Evolutionary conservation across 2,888 invertebrate genomes (phyloP).

Genomic region (Drosophila nr. medialis): DNA sequence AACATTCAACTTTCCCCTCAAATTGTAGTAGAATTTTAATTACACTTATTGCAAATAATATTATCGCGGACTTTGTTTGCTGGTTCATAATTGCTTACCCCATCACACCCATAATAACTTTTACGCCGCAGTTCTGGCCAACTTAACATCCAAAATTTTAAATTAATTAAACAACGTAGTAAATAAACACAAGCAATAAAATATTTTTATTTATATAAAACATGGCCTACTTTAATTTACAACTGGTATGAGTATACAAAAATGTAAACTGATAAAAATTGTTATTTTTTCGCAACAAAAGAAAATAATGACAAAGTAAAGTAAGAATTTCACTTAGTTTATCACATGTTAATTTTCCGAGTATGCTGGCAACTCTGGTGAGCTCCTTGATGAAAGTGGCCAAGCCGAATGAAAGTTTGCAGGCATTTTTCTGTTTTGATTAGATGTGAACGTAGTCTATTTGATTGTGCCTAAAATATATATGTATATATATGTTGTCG

Average conservation of each 20-base stretch:
- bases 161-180: neutral
- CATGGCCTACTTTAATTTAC: neutral
- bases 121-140: neutral
- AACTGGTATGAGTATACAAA: neutral
- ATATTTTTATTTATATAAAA: neutral
- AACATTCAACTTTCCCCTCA: neutral
- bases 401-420: neutral
- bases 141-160: neutral
- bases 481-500: slow-evolving; percentile 7
- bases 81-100: neutral
- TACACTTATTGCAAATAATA: neutral
- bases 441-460: slow-evolving; percentile 16
- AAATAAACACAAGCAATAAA: neutral
- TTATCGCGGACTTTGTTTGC: neutral
- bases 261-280: neutral
- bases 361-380: slow-evolving; percentile 23
- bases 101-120: neutral
- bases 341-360: neutral
- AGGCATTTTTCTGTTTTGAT: neutral
- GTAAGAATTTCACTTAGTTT: neutral
- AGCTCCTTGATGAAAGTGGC: neutral
- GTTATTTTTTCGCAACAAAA: neutral
- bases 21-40: neutral
- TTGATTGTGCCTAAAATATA: slow-evolving; percentile 2
- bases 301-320: neutral